Evolutionary conservation across 2,113 vertebrate genomes (phyloP).

Genomic region (Bufo gargarizans): DNA sequence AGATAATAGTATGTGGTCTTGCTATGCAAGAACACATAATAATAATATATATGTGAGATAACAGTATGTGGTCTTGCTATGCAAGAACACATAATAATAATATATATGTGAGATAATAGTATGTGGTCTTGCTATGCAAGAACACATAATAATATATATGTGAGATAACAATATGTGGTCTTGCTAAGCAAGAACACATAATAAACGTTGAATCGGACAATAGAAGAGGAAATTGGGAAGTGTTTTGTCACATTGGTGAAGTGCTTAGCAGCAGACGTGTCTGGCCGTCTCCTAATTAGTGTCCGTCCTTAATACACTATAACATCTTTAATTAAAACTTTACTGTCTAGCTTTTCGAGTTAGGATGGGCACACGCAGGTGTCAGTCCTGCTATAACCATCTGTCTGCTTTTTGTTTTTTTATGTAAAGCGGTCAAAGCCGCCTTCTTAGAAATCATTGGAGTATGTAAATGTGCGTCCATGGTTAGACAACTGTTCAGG

Average conservation of each 20-base stretch:
- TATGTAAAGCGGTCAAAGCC: not conserved
- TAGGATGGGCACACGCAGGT: not conserved
- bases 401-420: not conserved
- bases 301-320: not conserved
- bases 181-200: too few species aligned
- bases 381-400: not conserved
- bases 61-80: too few species aligned
- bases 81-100: too few species aligned
- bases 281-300: conserved; percentile 2
- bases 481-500: too few species aligned
- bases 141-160: too few species aligned
- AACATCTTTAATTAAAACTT: conserved; percentile 1
- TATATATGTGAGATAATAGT: too few species aligned
- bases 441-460: not conserved
- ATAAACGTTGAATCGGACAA: not conserved
- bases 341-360: not conserved
- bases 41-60: too few species aligned
- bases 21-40: too few species aligned
- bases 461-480: too few species aligned
- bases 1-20: too few species aligned
- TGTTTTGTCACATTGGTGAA: not conserved
- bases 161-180: too few species aligned
- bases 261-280: not conserved
- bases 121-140: too few species aligned
- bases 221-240: conserved; percentile 9